Conservation (phyloP, 2,113 vertebrate genomes). For the Atlantisia rogersi region DNA sequence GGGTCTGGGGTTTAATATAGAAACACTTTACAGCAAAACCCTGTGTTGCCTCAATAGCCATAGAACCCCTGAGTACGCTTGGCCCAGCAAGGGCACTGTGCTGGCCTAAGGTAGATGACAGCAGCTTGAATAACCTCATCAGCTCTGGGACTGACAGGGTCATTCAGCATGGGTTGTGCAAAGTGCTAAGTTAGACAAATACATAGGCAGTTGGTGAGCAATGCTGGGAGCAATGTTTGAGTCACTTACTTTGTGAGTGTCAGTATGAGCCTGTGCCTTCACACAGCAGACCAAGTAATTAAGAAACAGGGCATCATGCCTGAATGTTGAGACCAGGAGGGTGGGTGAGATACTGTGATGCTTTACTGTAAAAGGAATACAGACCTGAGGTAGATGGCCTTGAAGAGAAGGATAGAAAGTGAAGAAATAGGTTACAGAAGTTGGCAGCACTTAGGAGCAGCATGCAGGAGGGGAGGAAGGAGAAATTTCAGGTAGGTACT, state of each 20-base stretch:
- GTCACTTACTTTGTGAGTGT: background rate
- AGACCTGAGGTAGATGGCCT: background rate
- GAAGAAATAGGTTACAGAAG: background rate
- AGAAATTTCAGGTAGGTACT: background rate
- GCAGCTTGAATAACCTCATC: background rate
- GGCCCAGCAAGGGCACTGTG: background rate
- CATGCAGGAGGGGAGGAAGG: background rate
- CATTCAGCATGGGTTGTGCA: background rate
- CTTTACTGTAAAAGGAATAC: background rate
- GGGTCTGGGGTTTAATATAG: background rate
- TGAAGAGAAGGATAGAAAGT: background rate
- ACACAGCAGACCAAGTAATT: background rate
- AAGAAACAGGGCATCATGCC: background rate
- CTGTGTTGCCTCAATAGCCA: background rate
- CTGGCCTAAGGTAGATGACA: background rate
- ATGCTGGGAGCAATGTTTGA: background rate
- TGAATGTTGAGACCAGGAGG: background rate
- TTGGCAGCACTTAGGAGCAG: background rate
- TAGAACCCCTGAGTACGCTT: background rate
- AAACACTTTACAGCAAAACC: background rate
- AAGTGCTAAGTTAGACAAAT: background rate
- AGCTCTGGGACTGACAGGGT: background rate
- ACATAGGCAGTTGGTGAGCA: background rate
- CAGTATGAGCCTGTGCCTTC: background rate
- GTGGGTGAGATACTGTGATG: background rate